phyloP scores from a whole-genome alignment of 1,140 invertebrate species.

The Zophobas morio region DNA sequence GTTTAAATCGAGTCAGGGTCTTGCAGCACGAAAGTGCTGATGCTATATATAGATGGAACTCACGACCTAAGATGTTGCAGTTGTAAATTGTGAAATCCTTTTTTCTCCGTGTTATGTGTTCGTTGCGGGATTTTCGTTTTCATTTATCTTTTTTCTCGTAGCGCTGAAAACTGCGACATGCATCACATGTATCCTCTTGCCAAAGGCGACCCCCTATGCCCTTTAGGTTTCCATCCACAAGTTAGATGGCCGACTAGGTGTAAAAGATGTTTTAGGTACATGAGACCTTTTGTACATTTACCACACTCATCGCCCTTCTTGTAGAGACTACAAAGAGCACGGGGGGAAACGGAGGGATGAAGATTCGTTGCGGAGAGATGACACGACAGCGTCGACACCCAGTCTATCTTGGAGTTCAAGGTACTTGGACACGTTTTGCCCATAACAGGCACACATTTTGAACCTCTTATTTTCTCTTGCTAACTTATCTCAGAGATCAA shows the following conservation, averaged over 20 bases:
- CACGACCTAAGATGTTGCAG: constrained; percentile 34
- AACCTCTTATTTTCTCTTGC: background rate
- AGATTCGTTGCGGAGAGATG: constrained; percentile 71
- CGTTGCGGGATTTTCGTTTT: constrained; percentile 9
- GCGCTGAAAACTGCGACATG: constrained; percentile 69
- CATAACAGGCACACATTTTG: background rate
- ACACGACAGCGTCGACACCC: constrained; percentile 82
- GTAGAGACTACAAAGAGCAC: constrained; percentile 91
- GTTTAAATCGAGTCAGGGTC: constrained; percentile 52
- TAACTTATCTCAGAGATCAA: constrained; percentile 11
- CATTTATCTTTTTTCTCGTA: constrained; percentile 18
- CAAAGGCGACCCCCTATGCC: constrained; percentile 90
- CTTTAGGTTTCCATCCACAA: constrained; percentile 94
- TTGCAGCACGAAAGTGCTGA: constrained; percentile 51
- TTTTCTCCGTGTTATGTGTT: constrained; percentile 14
- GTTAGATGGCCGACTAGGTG: constrained; percentile 93
- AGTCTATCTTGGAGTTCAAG: constrained; percentile 78
- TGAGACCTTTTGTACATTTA: background rate
- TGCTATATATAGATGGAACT: constrained; percentile 54
- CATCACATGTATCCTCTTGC: constrained; percentile 85
- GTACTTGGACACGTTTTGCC: constrained; percentile 40
- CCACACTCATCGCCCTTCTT: background rate
- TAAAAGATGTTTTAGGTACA: constrained; percentile 90
- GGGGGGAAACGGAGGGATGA: constrained; percentile 78
- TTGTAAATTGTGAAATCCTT: constrained; percentile 43